Conservation (phyloP, 1,140 invertebrate genomes). For the Venustaconcha ellipsiformis region DNA sequence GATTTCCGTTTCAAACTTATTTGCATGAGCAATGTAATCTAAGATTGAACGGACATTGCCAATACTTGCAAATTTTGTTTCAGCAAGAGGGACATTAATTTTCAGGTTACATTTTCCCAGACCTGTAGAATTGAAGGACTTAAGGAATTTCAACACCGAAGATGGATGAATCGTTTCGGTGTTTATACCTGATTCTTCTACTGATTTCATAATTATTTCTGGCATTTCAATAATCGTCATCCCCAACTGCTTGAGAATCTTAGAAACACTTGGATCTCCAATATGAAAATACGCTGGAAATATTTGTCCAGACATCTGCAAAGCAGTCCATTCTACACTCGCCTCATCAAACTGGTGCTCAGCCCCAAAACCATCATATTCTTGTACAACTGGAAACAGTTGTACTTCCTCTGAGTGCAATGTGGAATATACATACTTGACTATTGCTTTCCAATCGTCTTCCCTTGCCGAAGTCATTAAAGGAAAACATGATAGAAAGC, state of each 20-base stretch:
- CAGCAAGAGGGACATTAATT: not conserved
- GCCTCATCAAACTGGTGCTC: not conserved
- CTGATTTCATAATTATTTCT: not conserved
- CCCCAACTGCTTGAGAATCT: conserved; percentile 17
- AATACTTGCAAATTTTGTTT: conserved; percentile 7
- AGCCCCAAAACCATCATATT: not conserved
- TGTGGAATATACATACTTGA: not conserved
- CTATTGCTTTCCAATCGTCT: conserved; percentile 23
- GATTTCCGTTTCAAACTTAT: not conserved
- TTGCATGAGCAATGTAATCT: not conserved
- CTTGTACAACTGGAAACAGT: not conserved
- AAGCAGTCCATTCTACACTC: conserved; percentile 1
- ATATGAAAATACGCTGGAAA: not conserved
- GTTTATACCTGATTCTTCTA: conserved; percentile 12
- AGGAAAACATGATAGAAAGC: conserved; percentile 34
- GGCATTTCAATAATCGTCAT: conserved; percentile 32
- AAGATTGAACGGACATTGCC: not conserved
- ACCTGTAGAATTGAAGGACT: conserved; percentile 3
- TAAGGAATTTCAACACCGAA: conserved; percentile 22
- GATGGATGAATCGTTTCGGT: not conserved
- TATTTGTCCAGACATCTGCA: not conserved
- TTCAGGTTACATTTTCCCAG: conserved; percentile 11
- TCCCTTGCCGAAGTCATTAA: not conserved
- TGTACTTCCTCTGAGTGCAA: not conserved
- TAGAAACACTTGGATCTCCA: not conserved